Evolutionary conservation across 2,113 vertebrate genomes (phyloP), one percentile per base, ranked within the genome.

Genomic region (Corydoras sp.): DNA sequence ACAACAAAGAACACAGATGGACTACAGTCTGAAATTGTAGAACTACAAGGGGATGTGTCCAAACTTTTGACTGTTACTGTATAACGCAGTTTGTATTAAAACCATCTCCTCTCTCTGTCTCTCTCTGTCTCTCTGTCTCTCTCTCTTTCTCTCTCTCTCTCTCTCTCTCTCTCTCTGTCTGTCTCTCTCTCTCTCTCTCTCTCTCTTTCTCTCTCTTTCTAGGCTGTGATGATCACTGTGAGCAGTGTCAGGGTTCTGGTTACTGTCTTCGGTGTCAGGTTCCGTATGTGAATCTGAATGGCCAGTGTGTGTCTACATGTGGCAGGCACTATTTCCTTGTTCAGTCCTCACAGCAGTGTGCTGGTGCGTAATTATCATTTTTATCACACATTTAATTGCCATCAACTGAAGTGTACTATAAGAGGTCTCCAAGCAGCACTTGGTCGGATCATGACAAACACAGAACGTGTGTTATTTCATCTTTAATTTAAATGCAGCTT

Each of bases 141-240:
- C 49, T 83, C 73, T 43, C 4, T 68, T 10, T 9, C 55, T 14
- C n/a, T n/a, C 3, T 24, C 15, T 50, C 9, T 55, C 14, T 8
- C 7, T 24, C 3, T 35, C 10, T 83, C 0, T 63, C n/a, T 72
- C 49, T 83, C 73, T 43, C 4, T 68, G 6, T 9, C 55, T 14
- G 10, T 65, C 11, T 18, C 10, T 9, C 55, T 14, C 13, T 65
- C 49, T 11, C 7, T 58, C 9, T 58, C 3, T 24, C 15, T 50
- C 9, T 55, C 14, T 8, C 7, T 24, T 2, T 35, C 10, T 83
- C 0, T 63, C n/a, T 72, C 49, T 83, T 74, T 43, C 4, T 68
- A 99, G 97, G 80, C 35, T 99, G 96, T n/a, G 91, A 88, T 0
- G 86, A 84, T 0, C 84, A 84, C 76, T 99, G 97, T 77, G 72